These are phyloP conservation scores for Zophobas atratus DNA, from an alignment of 1,140 invertebrate species.

Conservation along the genomic window DNA sequence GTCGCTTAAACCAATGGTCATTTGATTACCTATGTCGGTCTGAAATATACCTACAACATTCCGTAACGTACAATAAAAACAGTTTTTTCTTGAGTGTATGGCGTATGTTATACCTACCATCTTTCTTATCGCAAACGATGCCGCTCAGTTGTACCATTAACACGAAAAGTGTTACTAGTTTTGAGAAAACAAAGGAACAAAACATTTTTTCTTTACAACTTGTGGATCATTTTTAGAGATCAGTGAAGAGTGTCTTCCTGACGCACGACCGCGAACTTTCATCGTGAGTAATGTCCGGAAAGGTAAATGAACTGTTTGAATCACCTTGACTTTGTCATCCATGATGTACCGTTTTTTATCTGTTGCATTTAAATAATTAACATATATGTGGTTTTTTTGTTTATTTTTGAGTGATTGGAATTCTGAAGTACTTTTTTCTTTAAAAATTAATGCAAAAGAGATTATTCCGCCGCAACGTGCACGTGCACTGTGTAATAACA, in stretches of 20 bases:
- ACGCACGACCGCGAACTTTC: conserved; percentile 15
- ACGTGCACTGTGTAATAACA: too few relatives aligned
- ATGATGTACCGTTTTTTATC: neutral
- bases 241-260: conserved; percentile 4
- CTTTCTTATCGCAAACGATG: neutral
- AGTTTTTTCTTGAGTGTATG: neutral
- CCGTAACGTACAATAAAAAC: neutral
- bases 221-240: conserved; percentile 17
- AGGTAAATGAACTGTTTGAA: conserved; percentile 14
- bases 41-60: conserved; percentile 69
- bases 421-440: too few relatives aligned
- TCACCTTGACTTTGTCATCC: conserved; percentile 15
- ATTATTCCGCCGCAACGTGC: too few relatives aligned
- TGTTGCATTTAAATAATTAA: too few relatives aligned
- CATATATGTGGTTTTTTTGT: too few relatives aligned
- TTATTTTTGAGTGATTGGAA: too few relatives aligned
- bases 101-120: neutral
- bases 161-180: neutral
- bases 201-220: conserved; percentile 6
- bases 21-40: conserved; percentile 71
- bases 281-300: conserved; percentile 18
- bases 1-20: conserved; percentile 72
- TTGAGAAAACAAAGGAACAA: neutral
- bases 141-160: neutral
- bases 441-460: too few relatives aligned